Percentiles rank a stretch among this genome's conserved stretches.
Conservation (phyloP, 30 jellyfish, hydroid and myxozoan species). For the Hydractinia echinata region DNA sequence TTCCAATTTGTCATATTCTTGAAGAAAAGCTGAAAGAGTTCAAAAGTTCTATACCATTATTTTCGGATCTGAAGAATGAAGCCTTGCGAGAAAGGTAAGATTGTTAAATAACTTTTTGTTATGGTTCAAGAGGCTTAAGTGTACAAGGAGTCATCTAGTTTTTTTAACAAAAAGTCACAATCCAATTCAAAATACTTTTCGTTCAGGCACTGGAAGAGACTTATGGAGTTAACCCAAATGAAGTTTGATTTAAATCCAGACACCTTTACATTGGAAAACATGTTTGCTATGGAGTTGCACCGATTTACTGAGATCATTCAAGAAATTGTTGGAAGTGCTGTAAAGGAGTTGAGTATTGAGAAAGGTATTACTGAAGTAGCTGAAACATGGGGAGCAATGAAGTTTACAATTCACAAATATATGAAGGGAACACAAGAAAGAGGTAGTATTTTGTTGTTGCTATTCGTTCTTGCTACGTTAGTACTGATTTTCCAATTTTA, state of each 20-base stretch:
- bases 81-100: slow-evolving; percentile 89
- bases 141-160: neutral
- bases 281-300: slow-evolving; percentile 97
- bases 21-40: slow-evolving; percentile 81
- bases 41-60: slow-evolving; percentile 72
- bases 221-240: slow-evolving; percentile 88
- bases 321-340: slow-evolving; percentile 88
- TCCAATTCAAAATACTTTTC: neutral
- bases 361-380: slow-evolving; percentile 87
- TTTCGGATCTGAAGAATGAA: slow-evolving; percentile 84
- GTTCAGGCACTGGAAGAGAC: slow-evolving; percentile 78
- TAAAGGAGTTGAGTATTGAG: slow-evolving; percentile 84
- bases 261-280: slow-evolving; percentile 76
- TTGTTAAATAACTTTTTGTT: neutral
- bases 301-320: slow-evolving; percentile 85
- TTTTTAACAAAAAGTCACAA: neutral
- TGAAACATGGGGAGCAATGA: slow-evolving; percentile 81
- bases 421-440: slow-evolving; percentile 96
- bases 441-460: slow-evolving; percentile 36
- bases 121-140: neutral
- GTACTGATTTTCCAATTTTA: neutral
- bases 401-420: slow-evolving; percentile 68
- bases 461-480: neutral
- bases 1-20: slow-evolving; percentile 59
- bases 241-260: slow-evolving; percentile 91